Percentiles rank a stretch among this genome's conserved stretches.
Conservation (phyloP, 2,797 vertebrate species). For the Dallia pectoralis region DNA sequence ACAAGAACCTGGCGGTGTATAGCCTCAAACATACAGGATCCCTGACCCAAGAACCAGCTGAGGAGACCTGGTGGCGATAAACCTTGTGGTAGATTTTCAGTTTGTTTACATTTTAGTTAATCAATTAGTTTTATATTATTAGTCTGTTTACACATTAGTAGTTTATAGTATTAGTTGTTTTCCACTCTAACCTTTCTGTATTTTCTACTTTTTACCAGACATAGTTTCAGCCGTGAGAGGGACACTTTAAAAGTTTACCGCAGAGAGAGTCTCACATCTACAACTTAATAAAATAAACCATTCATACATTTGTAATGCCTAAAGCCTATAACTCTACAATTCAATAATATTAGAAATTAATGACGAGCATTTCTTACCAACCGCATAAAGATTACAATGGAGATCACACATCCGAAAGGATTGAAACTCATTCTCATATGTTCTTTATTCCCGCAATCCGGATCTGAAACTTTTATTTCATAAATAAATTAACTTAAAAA, state of each 20-base stretch:
- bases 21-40: too few species aligned
- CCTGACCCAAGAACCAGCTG: too few species aligned
- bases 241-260: neutral
- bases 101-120: too few species aligned
- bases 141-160: too few species aligned
- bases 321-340: neutral
- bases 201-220: too few species aligned
- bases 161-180: too few species aligned
- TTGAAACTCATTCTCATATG: conserved; percentile 1
- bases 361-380: neutral
- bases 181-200: too few species aligned
- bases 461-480: neutral
- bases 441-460: neutral
- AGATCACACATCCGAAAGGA: neutral
- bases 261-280: neutral
- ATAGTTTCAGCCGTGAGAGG: neutral
- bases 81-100: too few species aligned
- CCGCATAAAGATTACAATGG: neutral
- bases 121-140: too few species aligned
- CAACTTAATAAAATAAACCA: neutral
- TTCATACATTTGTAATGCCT: neutral
- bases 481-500: neutral
- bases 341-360: neutral
- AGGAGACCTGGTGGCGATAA: too few species aligned
- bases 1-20: too few species aligned